Conservation (phyloP, 2,888 invertebrate genomes). For the Parelbella ahira region DNA sequence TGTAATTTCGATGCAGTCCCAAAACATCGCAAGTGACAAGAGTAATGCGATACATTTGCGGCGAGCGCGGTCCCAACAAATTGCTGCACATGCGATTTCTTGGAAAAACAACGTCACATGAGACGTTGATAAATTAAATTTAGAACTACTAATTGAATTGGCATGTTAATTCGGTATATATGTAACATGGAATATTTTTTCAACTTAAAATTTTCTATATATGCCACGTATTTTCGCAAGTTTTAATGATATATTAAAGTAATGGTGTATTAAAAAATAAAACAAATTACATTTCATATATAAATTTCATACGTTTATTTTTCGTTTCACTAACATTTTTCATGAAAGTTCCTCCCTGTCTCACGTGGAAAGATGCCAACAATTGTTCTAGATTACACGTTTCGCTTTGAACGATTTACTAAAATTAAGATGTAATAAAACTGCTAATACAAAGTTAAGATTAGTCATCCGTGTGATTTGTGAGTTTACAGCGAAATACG, state of each 20-base stretch:
- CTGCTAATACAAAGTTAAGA: slow-evolving; percentile 7
- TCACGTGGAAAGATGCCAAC: slow-evolving; percentile 13
- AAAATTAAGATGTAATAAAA: slow-evolving; percentile 21
- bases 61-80: slow-evolving; percentile 4
- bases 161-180: too few species aligned
- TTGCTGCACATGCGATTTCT: slow-evolving; percentile 3
- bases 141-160: too few species aligned
- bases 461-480: slow-evolving; percentile 22
- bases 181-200: too few species aligned
- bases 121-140: neutral
- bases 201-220: too few species aligned
- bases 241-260: too few species aligned
- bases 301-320: too few species aligned
- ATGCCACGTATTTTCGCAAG: too few species aligned
- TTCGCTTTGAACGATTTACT: slow-evolving; percentile 13
- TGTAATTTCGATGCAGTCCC: too few species aligned
- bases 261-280: too few species aligned
- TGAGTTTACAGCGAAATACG: slow-evolving; percentile 15
- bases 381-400: slow-evolving; percentile 16
- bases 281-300: too few species aligned
- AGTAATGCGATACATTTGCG: slow-evolving; percentile 4
- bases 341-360: slow-evolving; percentile 5
- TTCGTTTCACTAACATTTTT: too few species aligned
- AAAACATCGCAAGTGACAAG: neutral
- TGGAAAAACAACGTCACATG: neutral